Conservation (phyloP, 2,888 invertebrate genomes). For the Dynastes maya region DNA sequence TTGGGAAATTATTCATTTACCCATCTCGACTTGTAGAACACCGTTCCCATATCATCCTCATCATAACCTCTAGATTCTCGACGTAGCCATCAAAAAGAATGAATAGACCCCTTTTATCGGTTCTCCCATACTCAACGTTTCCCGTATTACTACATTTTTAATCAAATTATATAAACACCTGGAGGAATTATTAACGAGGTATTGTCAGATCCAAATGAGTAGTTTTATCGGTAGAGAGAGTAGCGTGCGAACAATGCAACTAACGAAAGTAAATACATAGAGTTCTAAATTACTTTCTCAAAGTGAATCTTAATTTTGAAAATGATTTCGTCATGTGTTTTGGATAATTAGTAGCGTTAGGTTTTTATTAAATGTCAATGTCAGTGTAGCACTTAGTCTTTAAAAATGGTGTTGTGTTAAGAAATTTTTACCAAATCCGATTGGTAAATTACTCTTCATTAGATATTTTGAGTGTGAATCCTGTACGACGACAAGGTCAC, state of each 20-base stretch:
- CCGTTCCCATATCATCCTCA: too few relatives aligned
- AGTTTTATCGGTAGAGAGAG: background rate
- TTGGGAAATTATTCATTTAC: too few relatives aligned
- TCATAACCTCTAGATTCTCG: too few relatives aligned
- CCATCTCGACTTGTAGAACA: too few relatives aligned
- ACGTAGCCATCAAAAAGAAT: too few relatives aligned
- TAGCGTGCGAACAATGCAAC: conserved; percentile 2
- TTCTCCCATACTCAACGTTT: background rate
- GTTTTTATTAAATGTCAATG: background rate
- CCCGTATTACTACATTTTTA: conserved; percentile 11
- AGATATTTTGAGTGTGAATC: conserved; percentile 44
- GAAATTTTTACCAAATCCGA: conserved; percentile 27
- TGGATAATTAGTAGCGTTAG: background rate
- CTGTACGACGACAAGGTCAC: background rate
- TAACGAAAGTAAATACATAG: conserved; percentile 4
- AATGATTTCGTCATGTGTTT: background rate
- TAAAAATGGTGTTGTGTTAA: background rate
- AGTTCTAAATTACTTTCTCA: background rate
- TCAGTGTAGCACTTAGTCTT: background rate
- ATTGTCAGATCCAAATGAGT: background rate
- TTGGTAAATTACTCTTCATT: conserved; percentile 42
- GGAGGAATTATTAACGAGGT: conserved; percentile 2
- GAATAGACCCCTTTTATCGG: too few relatives aligned
- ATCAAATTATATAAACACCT: conserved; percentile 10
- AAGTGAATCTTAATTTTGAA: background rate